Conservation (phyloP, 2,797 vertebrate genomes). For the Myotis vivesi region DNA sequence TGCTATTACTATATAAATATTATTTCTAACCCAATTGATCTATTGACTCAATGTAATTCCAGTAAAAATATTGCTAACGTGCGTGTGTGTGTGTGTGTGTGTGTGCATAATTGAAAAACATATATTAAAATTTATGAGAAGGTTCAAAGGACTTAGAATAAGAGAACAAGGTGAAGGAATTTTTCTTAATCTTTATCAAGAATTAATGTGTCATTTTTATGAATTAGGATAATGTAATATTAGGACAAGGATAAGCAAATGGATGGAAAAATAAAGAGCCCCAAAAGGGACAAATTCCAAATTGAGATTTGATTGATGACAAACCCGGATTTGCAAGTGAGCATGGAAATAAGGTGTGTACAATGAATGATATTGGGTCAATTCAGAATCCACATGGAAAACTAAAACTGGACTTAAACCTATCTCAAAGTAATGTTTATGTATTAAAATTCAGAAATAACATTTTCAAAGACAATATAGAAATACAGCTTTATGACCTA, state of each 20-base stretch:
- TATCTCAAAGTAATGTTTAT: not conserved
- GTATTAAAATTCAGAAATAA: not conserved
- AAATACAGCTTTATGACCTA: not conserved
- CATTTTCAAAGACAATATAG: not conserved
- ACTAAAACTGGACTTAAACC: not conserved
- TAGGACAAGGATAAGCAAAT: not conserved
- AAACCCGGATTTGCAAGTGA: not conserved
- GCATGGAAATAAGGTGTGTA: accelerated
- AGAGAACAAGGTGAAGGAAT: not conserved
- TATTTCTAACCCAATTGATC: not conserved
- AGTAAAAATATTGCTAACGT: not conserved
- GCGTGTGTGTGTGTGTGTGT: accelerated
- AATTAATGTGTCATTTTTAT: not conserved
- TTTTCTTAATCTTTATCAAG: not conserved
- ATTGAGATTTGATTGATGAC: not conserved
- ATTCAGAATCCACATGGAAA: not conserved
- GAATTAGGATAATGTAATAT: not conserved
- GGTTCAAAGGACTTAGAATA: not conserved
- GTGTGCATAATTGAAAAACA: not conserved
- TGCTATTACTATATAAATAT: not conserved
- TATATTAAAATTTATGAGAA: not conserved
- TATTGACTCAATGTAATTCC: not conserved
- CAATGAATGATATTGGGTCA: not conserved
- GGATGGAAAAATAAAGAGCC: not conserved
- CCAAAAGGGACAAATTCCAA: not conserved